Conservation (phyloP, 2,113 vertebrate genomes). For the Coregonus clupeaformis region DNA sequence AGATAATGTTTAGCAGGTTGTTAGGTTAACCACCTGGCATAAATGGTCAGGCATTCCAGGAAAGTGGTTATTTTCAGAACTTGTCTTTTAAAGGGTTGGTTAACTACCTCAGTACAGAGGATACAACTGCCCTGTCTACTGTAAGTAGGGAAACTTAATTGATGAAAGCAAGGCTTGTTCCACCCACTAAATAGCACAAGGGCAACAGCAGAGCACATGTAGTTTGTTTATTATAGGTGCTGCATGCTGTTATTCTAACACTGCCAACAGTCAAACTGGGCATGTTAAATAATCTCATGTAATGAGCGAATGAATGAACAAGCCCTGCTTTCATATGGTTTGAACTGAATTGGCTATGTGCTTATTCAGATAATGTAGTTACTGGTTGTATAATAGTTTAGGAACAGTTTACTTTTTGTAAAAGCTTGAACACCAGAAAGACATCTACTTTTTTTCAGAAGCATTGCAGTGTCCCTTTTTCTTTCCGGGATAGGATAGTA, state of each 20-base stretch:
- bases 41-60: constrained; percentile 87
- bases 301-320: constrained; percentile 80
- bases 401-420: constrained; percentile 88
- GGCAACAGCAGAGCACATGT: constrained; percentile 78
- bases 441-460: constrained; percentile 45
- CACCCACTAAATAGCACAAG: constrained; percentile 78
- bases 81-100: constrained; percentile 88
- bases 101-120: constrained; percentile 95
- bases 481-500: constrained; percentile 46
- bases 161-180: constrained; percentile 90
- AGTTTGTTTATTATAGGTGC: constrained; percentile 79
- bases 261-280: constrained; percentile 68
- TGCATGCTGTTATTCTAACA: constrained; percentile 74
- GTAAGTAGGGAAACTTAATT: constrained; percentile 87
- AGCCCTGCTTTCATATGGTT: constrained; percentile 86
- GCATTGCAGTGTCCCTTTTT: constrained; percentile 77
- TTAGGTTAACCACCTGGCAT: constrained; percentile 80
- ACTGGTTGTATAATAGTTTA: constrained; percentile 90
- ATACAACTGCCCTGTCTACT: constrained; percentile 89
- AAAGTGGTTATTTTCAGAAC: constrained; percentile 89
- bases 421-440: constrained; percentile 82
- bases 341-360: constrained; percentile 87
- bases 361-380: constrained; percentile 90
- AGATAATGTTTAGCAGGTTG: constrained; percentile 67
- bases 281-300: constrained; percentile 79